Base-by-base conservation (phyloP, 2,797 vertebrate species). In the Apodemus agrarius region DNA sequence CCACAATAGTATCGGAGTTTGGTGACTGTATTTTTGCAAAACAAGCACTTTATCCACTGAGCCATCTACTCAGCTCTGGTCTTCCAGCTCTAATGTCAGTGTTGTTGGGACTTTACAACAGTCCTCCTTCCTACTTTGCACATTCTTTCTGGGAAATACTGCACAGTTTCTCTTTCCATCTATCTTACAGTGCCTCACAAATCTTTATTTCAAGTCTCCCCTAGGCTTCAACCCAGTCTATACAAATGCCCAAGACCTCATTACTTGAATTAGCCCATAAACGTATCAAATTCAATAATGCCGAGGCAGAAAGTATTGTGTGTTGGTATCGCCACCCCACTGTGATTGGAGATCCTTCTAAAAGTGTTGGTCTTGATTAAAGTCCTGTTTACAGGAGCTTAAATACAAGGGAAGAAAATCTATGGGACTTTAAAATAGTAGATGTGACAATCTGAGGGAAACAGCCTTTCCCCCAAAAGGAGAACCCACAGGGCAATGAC, bases 281-380 rank as follows among this genome's bases (percentile, higher is more conserved):
- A 34, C n/a, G 81, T 31, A 65, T 80, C 37, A 87, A 90, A 89
- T 37, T 89, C 46, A 54, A 67, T 34, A 84, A 93, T 78, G 91
- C 76, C 76, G 94, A 89, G 19, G 76, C 17, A 90, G 26, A 94
- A 91, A 72, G 16, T 14, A 85, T 78, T 78, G 22, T 84, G 43
- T 95, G 7, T 43, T 75, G 37, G 92, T 72, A 65, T 46, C 13
- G 43, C 89, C 37, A 93, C 19, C 12, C 40, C 67, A 82, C 7
- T 86, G 24, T 57, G 74, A 61, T 6, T 19, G 79, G 26, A 85
- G 49, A 14, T 86, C 69, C 79, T 40, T 85, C 54, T 91, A 61
- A 61, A 14, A 89, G 29, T 90, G 40, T 57, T 52, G 80, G 29
- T 74, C 74, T 90, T 97, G 65, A 89, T 83, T 96, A 65, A 97